Evolutionary conservation across 2,113 vertebrate genomes (phyloP).

Genomic region (Pelvicachromis taeniatus): DNA sequence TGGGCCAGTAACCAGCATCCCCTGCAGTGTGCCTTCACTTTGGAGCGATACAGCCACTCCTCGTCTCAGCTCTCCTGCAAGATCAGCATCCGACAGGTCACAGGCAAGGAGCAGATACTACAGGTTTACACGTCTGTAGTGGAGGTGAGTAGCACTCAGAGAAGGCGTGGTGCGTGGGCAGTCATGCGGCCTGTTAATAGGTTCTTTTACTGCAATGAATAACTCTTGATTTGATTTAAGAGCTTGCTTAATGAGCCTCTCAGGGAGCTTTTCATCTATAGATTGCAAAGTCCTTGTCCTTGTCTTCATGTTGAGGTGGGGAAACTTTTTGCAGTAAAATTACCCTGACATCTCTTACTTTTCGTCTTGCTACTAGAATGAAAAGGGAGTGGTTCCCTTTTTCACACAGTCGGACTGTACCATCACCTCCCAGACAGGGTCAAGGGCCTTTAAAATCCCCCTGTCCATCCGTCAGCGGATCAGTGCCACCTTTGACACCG

Average conservation of each 20-base stretch:
- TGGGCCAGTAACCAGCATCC: constrained; percentile 89
- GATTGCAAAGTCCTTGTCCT: constrained; percentile 29
- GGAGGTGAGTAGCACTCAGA: constrained; percentile 74
- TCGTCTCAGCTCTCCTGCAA: constrained; percentile 92
- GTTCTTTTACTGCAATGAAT: constrained; percentile 36
- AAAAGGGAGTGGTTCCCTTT: constrained; percentile 84
- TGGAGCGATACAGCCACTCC: constrained; percentile 89
- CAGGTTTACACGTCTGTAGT: constrained; percentile 91
- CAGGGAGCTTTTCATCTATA: constrained; percentile 31
- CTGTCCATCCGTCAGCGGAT: constrained; percentile 93
- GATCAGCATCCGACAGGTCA: constrained; percentile 90
- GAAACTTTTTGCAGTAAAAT: neutral
- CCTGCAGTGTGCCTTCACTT: constrained; percentile 93
- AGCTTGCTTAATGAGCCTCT: constrained; percentile 50
- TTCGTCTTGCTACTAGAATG: constrained; percentile 68
- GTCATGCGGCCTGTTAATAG: constrained; percentile 19
- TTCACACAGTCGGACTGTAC: constrained; percentile 85
- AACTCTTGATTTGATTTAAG: constrained; percentile 50
- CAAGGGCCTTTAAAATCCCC: constrained; percentile 97
- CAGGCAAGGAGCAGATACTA: constrained; percentile 93
- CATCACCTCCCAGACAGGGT: constrained; percentile 87
- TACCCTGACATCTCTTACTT: neutral
- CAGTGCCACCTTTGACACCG: constrained; percentile 92
- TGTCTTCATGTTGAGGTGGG: constrained; percentile 7
- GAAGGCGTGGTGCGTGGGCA: neutral